phyloP scores from a whole-genome alignment of 2,797 vertebrate genomes.

The Poecilia wingei region DNA sequence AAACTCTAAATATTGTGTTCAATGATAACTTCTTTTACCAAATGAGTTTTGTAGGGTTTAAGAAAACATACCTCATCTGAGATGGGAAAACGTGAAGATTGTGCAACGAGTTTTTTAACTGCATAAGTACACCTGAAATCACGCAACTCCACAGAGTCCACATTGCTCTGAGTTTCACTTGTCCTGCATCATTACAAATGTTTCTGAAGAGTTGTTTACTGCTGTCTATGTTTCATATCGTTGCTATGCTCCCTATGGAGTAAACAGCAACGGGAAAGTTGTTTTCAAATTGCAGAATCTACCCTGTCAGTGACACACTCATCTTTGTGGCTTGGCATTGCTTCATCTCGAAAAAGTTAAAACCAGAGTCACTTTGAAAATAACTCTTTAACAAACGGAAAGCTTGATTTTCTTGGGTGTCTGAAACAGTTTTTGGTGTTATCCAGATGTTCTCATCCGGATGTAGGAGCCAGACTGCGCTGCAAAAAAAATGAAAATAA shows the following conservation, averaged over 20 bases:
- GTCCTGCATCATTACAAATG: not conserved
- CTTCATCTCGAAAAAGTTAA: not conserved
- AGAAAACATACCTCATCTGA: constrained; percentile 12
- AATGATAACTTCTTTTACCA: constrained; percentile 39
- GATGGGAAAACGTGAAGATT: constrained; percentile 4
- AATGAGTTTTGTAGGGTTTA: constrained; percentile 45
- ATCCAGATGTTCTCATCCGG: not conserved
- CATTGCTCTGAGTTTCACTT: not conserved
- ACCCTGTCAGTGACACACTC: constrained; percentile 18
- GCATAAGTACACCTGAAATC: not conserved
- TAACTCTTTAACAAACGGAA: not conserved
- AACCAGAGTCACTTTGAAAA: constrained; percentile 8
- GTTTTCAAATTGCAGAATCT: constrained; percentile 23
- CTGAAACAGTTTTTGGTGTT: not conserved
- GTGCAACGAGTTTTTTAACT: not conserved
- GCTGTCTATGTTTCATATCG: constrained; percentile 37
- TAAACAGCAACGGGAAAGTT: constrained; percentile 32
- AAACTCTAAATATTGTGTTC: constrained; percentile 40
- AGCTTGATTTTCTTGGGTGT: not conserved
- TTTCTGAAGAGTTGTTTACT: constrained; percentile 26
- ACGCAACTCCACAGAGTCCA: not conserved
- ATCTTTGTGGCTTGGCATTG: constrained; percentile 8
- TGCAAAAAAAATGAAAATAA: not conserved
- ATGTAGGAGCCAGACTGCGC: not conserved
- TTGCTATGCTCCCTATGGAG: constrained; percentile 10